Evolutionary conservation across 2,888 invertebrate species (phyloP).

Genomic region (Melolontha melolontha): DNA sequence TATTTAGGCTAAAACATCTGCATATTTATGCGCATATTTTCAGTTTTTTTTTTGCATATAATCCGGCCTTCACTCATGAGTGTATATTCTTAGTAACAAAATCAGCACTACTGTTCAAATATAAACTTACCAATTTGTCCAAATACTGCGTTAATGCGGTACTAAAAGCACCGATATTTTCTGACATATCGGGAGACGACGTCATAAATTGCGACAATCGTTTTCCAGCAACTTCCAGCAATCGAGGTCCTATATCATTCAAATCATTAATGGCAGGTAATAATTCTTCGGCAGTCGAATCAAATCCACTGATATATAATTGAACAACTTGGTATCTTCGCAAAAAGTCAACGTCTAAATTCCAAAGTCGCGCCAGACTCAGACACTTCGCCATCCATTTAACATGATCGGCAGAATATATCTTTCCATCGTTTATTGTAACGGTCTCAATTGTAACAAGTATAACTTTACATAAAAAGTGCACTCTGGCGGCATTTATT

Average conservation of each 20-base stretch:
- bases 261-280: conserved; percentile 76
- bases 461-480: conserved; percentile 81
- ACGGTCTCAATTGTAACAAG: conserved; percentile 81
- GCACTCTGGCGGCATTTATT: conserved; percentile 75
- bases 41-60: no score
- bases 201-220: conserved; percentile 77
- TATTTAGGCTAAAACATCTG: no score
- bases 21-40: no score
- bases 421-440: conserved; percentile 69
- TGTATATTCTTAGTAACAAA: no score
- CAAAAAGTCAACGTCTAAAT: conserved; percentile 78
- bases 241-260: conserved; percentile 75
- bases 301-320: conserved; percentile 74
- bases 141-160: conserved; percentile 83
- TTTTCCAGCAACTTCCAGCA: conserved; percentile 85
- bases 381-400: conserved; percentile 81
- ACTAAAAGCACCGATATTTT: conserved; percentile 81
- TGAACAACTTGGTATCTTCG: conserved; percentile 80
- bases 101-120: not conserved
- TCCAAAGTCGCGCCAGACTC: conserved; percentile 81
- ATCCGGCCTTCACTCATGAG: no score
- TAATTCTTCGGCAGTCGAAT: conserved; percentile 72
- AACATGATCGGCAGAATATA: conserved; percentile 67
- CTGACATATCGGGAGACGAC: conserved; percentile 71
- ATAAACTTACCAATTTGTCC: conserved; percentile 71